Conservation (phyloP, 2,797 vertebrate species). For the Otolemur crassicaudatus region DNA sequence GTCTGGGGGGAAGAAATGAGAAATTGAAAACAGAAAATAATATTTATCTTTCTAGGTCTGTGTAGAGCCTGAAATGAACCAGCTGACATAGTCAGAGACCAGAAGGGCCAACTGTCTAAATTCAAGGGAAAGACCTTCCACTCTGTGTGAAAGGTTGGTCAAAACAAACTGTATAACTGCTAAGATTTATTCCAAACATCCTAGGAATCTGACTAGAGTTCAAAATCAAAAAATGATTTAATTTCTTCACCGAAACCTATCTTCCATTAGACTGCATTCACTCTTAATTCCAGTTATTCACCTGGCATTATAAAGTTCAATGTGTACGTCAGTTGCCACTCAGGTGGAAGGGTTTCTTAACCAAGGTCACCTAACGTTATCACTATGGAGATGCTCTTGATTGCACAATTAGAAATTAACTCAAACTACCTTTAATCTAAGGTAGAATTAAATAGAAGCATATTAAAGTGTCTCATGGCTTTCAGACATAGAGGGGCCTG, state of each 20-base stretch:
- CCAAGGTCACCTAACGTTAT: neutral
- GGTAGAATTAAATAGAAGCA: neutral
- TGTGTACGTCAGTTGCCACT: neutral
- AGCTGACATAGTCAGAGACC: neutral
- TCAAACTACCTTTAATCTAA: slow-evolving; percentile 11
- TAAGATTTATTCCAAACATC: slow-evolving; percentile 9
- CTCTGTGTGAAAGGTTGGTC: neutral
- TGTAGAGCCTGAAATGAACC: neutral
- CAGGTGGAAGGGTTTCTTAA: neutral
- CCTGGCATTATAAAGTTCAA: neutral
- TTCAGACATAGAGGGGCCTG: neutral
- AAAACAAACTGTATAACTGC: neutral
- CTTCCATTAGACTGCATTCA: neutral
- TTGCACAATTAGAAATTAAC: neutral
- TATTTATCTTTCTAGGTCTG: neutral
- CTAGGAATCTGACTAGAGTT: neutral
- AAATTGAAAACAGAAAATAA: slow-evolving; percentile 58
- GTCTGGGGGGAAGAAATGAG: neutral
- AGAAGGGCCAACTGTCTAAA: neutral
- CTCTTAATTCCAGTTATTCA: neutral
- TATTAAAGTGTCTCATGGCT: neutral
- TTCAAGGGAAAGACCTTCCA: neutral
- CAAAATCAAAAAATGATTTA: neutral
- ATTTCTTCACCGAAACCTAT: neutral
- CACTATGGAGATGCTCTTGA: neutral